These are phyloP conservation scores for Proctacanthus coquilletti DNA, from an alignment of 1,140 invertebrate species.

Conservation along the genomic window DNA sequence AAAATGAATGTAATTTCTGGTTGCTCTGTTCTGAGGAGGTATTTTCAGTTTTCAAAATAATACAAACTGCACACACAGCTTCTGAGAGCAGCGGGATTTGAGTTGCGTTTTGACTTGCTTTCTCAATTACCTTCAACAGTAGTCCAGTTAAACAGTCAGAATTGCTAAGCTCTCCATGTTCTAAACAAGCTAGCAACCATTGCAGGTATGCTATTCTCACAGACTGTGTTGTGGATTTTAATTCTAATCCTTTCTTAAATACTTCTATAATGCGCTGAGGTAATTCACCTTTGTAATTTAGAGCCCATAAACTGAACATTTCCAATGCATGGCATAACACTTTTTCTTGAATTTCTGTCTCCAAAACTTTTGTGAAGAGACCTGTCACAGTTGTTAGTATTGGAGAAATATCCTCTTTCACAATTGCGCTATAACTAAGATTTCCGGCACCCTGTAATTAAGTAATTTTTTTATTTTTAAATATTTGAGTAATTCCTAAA, in stretches of 20 bases:
- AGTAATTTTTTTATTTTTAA: conserved; percentile 4
- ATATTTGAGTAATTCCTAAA: too few species aligned
- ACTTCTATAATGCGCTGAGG: conserved; percentile 56
- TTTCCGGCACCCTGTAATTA: conserved; percentile 55
- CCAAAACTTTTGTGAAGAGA: conserved; percentile 63
- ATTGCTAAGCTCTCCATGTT: conserved; percentile 36
- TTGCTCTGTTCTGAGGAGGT: conserved; percentile 9
- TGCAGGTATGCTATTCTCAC: conserved; percentile 66
- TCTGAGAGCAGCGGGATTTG: conserved; percentile 54
- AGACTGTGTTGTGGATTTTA: conserved; percentile 61
- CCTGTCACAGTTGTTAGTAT: conserved; percentile 46
- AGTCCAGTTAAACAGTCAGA: conserved; percentile 37
- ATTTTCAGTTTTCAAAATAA: conserved; percentile 48
- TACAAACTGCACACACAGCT: conserved; percentile 56
- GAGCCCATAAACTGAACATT: conserved; percentile 65
- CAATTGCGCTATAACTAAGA: conserved; percentile 56
- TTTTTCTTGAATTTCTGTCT: conserved; percentile 84
- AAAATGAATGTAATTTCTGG: conserved; percentile 37
- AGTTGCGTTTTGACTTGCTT: conserved; percentile 41
- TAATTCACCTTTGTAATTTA: conserved; percentile 46
- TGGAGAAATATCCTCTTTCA: conserved; percentile 37
- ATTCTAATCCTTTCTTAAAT: conserved; percentile 62
- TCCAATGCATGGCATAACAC: conserved; percentile 67
- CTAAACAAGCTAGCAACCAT: conserved; percentile 48
- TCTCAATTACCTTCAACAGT: conserved; percentile 52